phyloP scores from a whole-genome alignment of 2,888 invertebrate genomes.

The Arctia plantaginis region DNA sequence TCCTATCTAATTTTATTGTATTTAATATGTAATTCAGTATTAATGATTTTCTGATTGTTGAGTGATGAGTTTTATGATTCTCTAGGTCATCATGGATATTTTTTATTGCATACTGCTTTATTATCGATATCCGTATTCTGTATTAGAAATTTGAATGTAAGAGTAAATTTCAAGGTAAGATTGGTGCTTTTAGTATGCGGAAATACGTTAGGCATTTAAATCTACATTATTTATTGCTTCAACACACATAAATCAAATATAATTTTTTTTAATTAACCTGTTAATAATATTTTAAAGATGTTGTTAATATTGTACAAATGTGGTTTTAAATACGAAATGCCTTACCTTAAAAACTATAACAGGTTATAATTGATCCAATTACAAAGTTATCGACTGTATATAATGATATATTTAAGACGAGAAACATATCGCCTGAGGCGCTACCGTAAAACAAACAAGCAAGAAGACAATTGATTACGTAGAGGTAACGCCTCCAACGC shows the following conservation, averaged over 20 bases:
- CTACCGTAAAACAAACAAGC: constrained; percentile 57
- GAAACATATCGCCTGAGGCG: constrained; percentile 56
- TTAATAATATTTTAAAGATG: constrained; percentile 40
- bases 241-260: constrained; percentile 45
- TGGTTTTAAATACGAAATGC: constrained; percentile 25
- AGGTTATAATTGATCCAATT: constrained; percentile 43
- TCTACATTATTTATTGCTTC: constrained; percentile 45
- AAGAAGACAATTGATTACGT: constrained; percentile 79
- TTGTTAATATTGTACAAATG: constrained; percentile 22
- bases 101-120: constrained; percentile 3
- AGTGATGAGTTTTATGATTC: not conserved
- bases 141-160: constrained; percentile 49
- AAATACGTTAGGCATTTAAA: constrained; percentile 46
- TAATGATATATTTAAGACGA: constrained; percentile 48
- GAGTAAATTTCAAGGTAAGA: constrained; percentile 50
- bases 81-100: not conserved
- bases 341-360: constrained; percentile 37
- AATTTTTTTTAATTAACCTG: constrained; percentile 35
- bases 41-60: not conserved
- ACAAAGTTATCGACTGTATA: constrained; percentile 39
- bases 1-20: not conserved
- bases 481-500: constrained; percentile 71
- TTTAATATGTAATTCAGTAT: not conserved
- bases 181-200: constrained; percentile 44
- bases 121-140: constrained; percentile 22